These are phyloP conservation scores for Scelioninae gen. 2 DNA, from an alignment of 2,888 invertebrate species.

Conservation along the genomic window DNA sequence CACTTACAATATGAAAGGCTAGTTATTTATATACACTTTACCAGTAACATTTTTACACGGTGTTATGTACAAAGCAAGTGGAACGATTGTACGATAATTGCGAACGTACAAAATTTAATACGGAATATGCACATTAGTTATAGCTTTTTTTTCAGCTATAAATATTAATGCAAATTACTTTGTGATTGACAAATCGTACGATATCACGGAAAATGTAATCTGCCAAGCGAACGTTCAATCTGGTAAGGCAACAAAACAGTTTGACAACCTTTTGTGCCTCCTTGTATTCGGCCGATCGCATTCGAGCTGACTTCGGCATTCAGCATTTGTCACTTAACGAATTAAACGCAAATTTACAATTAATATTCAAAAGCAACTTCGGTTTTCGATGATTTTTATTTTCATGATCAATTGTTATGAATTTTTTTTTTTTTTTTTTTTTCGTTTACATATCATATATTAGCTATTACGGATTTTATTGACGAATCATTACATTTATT, in stretches of 20 bases:
- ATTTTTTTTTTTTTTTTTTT: too few species aligned
- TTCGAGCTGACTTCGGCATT: neutral
- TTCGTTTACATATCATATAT: too few species aligned
- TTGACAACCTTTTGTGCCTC: constrained; percentile 13
- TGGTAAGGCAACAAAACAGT: constrained; percentile 1
- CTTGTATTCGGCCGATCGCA: constrained; percentile 11
- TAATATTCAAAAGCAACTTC: neutral
- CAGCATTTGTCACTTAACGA: constrained; percentile 1
- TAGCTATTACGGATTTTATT: too few species aligned
- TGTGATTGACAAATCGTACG: constrained; percentile 12
- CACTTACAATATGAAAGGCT: neutral
- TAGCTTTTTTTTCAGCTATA: too few species aligned
- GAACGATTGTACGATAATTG: constrained; percentile 3
- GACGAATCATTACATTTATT: too few species aligned
- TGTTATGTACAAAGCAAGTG: constrained; percentile 9
- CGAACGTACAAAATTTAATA: constrained; percentile 25
- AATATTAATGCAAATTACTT: too few species aligned
- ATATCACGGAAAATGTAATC: constrained; percentile 14
- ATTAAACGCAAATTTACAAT: neutral
- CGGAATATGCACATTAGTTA: constrained; percentile 12
- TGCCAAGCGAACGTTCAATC: constrained; percentile 5
- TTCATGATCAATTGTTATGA: too few species aligned
- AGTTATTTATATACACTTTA: neutral
- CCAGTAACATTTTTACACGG: neutral
- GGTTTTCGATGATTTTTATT: too few species aligned